These are phyloP conservation scores for Aphrophora alni DNA, from an alignment of 2,888 invertebrate genomes.

Conservation along the genomic window DNA sequence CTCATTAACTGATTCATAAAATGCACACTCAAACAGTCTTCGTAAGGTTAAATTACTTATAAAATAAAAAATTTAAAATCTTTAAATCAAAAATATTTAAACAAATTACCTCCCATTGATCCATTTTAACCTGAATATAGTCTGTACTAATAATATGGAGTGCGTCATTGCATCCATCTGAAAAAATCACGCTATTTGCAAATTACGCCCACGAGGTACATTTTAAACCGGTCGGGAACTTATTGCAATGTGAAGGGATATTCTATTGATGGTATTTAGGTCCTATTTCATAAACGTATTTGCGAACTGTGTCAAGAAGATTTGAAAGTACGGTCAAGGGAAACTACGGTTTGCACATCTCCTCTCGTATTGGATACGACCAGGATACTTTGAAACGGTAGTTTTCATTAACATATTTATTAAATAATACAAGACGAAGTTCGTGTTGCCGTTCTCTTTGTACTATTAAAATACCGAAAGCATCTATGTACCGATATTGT, in stretches of 20 bases:
- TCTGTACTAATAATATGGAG: too few species aligned
- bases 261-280: not conserved
- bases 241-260: not conserved
- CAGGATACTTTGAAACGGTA: not conserved
- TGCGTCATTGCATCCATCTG: too few species aligned
- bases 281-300: not conserved
- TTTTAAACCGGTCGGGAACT: not conserved
- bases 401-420: not conserved
- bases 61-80: too few species aligned
- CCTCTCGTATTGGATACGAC: not conserved
- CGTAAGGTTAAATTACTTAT: too few species aligned
- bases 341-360: not conserved
- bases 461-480: not conserved
- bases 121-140: too few species aligned
- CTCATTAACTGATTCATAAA: too few species aligned
- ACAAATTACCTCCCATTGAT: too few species aligned
- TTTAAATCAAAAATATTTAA: too few species aligned
- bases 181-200: too few species aligned
- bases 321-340: slow-evolving; percentile 2
- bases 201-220: too few species aligned
- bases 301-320: not conserved
- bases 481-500: too few species aligned
- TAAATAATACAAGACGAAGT: not conserved
- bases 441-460: not conserved
- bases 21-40: too few species aligned